Base-by-base conservation (phyloP, 2,113 vertebrate genomes). In the Ceyx cyanopectus region DNA sequence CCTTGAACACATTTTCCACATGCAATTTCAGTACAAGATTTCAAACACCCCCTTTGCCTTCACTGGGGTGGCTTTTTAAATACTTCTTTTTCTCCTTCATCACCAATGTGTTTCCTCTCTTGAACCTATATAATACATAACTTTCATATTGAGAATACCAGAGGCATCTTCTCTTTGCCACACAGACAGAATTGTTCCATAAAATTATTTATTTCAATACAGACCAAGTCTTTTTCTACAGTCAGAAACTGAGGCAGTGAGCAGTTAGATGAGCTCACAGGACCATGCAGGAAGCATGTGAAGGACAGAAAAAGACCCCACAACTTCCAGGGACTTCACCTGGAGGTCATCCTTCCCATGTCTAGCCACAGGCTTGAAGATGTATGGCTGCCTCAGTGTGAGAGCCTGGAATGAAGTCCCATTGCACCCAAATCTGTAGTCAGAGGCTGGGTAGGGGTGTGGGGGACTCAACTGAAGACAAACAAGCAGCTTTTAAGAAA, bases 91-190 rank as follows among this genome's bases (percentile, higher is more conserved):
- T 88, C 82, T 57, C 37, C 37, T 90, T 58, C 37, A 41, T 91
- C 32, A 17, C 81, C 95, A 96, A 58, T 94, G 93, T 96, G 91
- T 93, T 95, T 96, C 89, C 83, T 95, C 93, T 93, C 82, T 74
- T 93, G 91, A 94, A 90, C 80, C 83, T 94, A 81, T 68, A 97
- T 97, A 88, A 74, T 81, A 67, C 29, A 73, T 81, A 96, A 92
- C 84, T 97, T 96, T 92, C 96, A 81, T 85, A 97, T 87, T 93
- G 89, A 96, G 81, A 94, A 63, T 91, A 95, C 75, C 77, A 96
- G 87, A 85, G 87, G 82, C 87, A 65, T 90, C 80, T 85, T 94
- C 93, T 61, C 74, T 90, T 85, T 16, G 20, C 62, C 73, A 90
- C 63, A 75, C 23, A 62, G 83, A 70, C 9, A 32, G 20, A 48